phyloP scores from a whole-genome alignment of 2,797 vertebrate genomes.

The Sebastiscus albofasciatus region DNA sequence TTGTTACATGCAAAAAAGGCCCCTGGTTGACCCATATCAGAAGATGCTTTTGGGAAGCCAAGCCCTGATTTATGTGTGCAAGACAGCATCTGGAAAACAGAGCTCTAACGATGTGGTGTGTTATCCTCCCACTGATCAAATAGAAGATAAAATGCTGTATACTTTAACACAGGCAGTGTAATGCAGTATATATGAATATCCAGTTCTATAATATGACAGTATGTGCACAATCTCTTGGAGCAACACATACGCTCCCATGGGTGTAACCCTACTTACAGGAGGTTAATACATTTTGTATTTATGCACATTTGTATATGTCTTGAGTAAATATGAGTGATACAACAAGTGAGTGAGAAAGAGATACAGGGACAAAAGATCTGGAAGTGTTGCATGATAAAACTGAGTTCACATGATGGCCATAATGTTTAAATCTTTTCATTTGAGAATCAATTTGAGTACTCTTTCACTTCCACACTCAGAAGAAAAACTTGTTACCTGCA shows the following conservation, averaged over 20 bases:
- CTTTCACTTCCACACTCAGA: too few relatives aligned
- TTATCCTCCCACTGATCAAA: neutral
- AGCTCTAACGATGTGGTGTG: neutral
- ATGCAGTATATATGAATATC: neutral
- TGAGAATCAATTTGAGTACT: too few relatives aligned
- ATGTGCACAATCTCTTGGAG: neutral
- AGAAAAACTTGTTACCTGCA: too few relatives aligned
- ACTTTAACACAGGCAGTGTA: neutral
- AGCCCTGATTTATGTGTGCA: conserved; percentile 12
- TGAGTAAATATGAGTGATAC: too few relatives aligned
- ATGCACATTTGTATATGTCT: too few relatives aligned
- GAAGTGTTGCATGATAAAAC: too few relatives aligned
- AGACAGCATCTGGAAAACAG: neutral
- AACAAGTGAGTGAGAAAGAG: too few relatives aligned
- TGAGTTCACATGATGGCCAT: too few relatives aligned
- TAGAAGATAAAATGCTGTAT: neutral
- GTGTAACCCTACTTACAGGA: neutral
- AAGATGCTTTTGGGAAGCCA: conserved; percentile 10
- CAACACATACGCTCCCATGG: neutral
- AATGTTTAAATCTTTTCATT: too few relatives aligned
- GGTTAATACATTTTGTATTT: too few relatives aligned
- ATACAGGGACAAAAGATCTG: too few relatives aligned
- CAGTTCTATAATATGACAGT: neutral
- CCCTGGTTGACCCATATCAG: conserved; percentile 23
- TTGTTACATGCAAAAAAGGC: conserved; percentile 33